phyloP scores from a whole-genome alignment of 2,797 vertebrate species.

The Poecile montanus region DNA sequence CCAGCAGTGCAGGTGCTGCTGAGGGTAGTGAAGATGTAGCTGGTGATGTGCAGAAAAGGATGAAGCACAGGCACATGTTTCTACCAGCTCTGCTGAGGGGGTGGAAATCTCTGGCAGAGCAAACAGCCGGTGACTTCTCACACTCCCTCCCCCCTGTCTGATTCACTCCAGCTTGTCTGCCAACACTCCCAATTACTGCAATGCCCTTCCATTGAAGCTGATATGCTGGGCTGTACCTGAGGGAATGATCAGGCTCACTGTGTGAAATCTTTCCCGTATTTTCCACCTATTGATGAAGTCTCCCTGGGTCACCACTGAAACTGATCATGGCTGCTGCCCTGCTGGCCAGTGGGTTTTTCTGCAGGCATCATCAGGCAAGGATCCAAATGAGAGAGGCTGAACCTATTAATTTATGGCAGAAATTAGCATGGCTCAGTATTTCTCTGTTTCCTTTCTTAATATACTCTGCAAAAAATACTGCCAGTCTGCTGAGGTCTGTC shows the following conservation, averaged over 20 bases:
- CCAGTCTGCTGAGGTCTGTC: neutral
- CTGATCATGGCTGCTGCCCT: neutral
- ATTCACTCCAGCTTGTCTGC: conserved; percentile 49
- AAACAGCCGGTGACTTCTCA: conserved; percentile 42
- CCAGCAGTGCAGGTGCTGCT: neutral
- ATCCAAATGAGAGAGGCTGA: neutral
- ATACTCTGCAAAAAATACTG: neutral
- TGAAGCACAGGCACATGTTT: conserved; percentile 3
- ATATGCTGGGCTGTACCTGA: neutral
- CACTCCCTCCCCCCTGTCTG: neutral
- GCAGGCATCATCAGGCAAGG: neutral
- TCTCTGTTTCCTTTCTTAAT: neutral
- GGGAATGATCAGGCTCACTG: neutral
- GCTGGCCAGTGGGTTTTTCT: neutral
- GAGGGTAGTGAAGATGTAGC: neutral
- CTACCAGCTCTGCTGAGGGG: conserved; percentile 35
- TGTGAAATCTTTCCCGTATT: neutral
- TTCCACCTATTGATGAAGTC: neutral
- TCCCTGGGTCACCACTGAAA: neutral
- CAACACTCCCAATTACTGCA: neutral
- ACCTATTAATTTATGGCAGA: neutral
- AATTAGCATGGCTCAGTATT: neutral
- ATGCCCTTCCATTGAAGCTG: neutral
- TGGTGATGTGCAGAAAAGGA: neutral
- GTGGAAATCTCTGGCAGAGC: conserved; percentile 50